Evolutionary conservation across 1,140 invertebrate species (phyloP).

Genomic region (Leptopilina clavipes): DNA sequence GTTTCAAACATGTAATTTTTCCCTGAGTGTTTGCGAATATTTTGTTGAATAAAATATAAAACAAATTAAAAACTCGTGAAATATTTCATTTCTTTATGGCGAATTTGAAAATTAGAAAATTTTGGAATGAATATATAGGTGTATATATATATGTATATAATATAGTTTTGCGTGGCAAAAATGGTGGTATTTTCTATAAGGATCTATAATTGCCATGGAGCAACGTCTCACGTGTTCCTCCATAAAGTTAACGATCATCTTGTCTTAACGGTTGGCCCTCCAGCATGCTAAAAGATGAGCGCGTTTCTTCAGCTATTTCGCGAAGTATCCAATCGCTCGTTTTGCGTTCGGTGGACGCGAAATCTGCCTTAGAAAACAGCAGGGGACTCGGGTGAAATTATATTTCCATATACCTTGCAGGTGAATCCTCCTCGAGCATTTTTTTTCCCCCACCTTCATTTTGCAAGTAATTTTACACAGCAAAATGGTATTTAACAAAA

Average conservation of each 20-base stretch:
- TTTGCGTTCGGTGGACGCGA: slow-evolving; percentile 50
- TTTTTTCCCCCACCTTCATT: slow-evolving; percentile 43
- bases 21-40: too few species aligned
- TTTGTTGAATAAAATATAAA: too few species aligned
- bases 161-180: slow-evolving; percentile 49
- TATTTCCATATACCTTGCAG: slow-evolving; percentile 44
- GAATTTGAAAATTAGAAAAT: not conserved
- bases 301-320: slow-evolving; percentile 60
- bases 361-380: slow-evolving; percentile 48
- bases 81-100: too few species aligned
- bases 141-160: not conserved
- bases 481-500: slow-evolving; percentile 56
- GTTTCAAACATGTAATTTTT: too few species aligned
- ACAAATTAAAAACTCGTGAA: too few species aligned
- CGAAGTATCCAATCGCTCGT: slow-evolving; percentile 60
- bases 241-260: slow-evolving; percentile 60
- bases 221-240: slow-evolving; percentile 54
- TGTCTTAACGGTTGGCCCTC: slow-evolving; percentile 65
- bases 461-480: slow-evolving; percentile 60
- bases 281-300: slow-evolving; percentile 69
- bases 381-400: not conserved
- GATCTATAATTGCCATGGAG: slow-evolving; percentile 54
- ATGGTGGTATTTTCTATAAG: slow-evolving; percentile 52
- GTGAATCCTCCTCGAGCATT: slow-evolving; percentile 49
- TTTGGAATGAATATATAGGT: too few species aligned